Base-by-base conservation (phyloP, 2,888 invertebrate species). In the Ecdyonurus torrentis region DNA sequence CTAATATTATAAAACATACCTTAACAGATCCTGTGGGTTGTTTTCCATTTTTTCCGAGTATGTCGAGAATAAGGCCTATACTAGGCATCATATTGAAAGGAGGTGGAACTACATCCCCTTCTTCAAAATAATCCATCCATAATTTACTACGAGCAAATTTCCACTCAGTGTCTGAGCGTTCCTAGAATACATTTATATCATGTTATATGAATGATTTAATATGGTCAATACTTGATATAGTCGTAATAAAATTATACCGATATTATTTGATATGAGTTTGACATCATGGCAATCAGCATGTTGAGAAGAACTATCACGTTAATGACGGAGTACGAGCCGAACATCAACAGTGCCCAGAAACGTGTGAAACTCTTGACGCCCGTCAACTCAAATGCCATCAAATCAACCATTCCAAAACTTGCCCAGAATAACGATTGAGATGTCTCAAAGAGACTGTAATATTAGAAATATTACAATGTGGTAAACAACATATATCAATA, bases 231-330 rank as follows among this genome's bases (percentile, higher is more conserved):
- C n/a, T n/a, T n/a, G n/a, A n/a, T n/a, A n/a, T n/a, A n/a, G n/a
- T n/a, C n/a, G n/a, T n/a, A n/a, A n/a, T n/a, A 37, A 15, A 5
- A 37, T 37, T 15, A 10, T 20, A 55, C 55, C n/a, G 55, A 55
- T 55, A 55, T 55, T 7, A 55, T n/a, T 20, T 55, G 55, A n/a
- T 92, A 96, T 1, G 94, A 94, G 77, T 94, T 96, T 70, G 92
- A 93, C 94, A 96, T 95, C 96, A 96, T 96, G 68, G 96, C 96
- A 71, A 96, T 96, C 66, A 96, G 86, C 65, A 96, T 85, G 74
- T 96, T 96, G 68, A 96, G 77, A 52, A 96, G 78, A 18, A 96
- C 95, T 71, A 96, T 92, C 67, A 96, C 89, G 73, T 94, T 93
- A 77, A 96, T 95, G 67, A 91, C 91, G 67, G 91, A 90, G 78